A percentile compares a stretch with the other conserved stretches of the same genome.
phyloP scores from a whole-genome alignment of 2,797 vertebrate genomes.

The Ptychadena robeensis region DNA sequence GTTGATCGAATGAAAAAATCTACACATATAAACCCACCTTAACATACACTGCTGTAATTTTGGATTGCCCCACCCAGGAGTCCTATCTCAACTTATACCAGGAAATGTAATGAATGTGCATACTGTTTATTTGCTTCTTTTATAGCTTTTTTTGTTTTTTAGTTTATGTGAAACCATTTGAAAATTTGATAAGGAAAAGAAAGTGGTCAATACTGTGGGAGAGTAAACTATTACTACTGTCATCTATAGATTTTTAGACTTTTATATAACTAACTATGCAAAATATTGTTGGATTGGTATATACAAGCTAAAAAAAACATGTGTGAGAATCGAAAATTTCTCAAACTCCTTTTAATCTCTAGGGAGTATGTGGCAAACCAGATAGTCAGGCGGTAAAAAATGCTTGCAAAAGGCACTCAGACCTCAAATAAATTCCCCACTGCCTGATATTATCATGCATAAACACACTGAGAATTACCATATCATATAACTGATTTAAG shows the following conservation, averaged over 20 bases:
- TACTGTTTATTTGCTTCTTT: too few relatives aligned
- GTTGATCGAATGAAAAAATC: too few relatives aligned
- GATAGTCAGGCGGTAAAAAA: neutral
- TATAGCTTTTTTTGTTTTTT: neutral
- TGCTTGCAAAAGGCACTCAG: neutral
- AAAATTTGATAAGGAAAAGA: neutral
- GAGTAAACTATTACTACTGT: neutral
- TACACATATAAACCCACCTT: too few relatives aligned
- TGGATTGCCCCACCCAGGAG: too few relatives aligned
- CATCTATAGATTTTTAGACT: neutral
- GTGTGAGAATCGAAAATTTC: constrained; percentile 37
- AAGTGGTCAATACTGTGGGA: neutral
- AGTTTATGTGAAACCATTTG: neutral
- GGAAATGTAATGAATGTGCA: too few relatives aligned
- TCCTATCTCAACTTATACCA: too few relatives aligned
- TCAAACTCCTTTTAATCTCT: constrained; percentile 24
- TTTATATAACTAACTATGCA: neutral
- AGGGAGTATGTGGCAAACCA: constrained; percentile 25
- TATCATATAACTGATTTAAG: neutral
- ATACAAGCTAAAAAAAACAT: too few relatives aligned
- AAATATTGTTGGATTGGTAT: too few relatives aligned
- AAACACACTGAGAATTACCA: neutral
- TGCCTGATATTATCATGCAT: constrained; percentile 23
- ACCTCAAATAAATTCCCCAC: constrained; percentile 38
- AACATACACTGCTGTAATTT: too few relatives aligned